These are phyloP conservation scores for Hofmannophila pseudospretella DNA, from an alignment of 2,888 invertebrate genomes.

Conservation along the genomic window DNA sequence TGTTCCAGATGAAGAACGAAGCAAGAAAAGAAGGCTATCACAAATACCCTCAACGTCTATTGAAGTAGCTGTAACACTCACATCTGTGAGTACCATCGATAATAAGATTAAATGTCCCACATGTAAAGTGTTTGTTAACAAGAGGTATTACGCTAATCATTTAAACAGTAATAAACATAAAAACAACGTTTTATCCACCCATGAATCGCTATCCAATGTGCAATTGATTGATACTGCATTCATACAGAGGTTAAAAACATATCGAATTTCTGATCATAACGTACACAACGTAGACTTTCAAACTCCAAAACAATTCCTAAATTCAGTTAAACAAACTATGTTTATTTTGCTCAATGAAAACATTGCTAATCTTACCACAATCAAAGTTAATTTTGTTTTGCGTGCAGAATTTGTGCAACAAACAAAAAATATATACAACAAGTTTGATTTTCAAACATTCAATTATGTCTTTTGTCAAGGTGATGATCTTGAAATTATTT, in stretches of 20 bases:
- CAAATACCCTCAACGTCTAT: background rate
- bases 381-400: slow-evolving; percentile 18
- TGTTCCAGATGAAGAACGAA: background rate
- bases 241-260: slow-evolving; percentile 9
- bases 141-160: slow-evolving; percentile 12
- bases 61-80: background rate
- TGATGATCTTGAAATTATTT: slow-evolving; percentile 14
- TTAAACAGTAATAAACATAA: slow-evolving; percentile 15
- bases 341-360: slow-evolving; percentile 8
- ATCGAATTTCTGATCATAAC: slow-evolving; percentile 6
- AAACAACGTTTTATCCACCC: slow-evolving; percentile 12
- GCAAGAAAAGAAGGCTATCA: background rate
- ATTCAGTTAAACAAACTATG: slow-evolving; percentile 6
- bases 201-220: slow-evolving; percentile 12
- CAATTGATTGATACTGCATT: slow-evolving; percentile 13
- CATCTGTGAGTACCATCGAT: background rate
- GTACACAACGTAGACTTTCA: background rate
- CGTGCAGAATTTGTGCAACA: slow-evolving; percentile 17
- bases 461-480: slow-evolving; percentile 13
- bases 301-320: slow-evolving; percentile 7
- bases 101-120: background rate
- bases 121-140: slow-evolving; percentile 4
- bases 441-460: slow-evolving; percentile 19
- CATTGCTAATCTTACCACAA: slow-evolving; percentile 8
- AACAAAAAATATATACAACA: slow-evolving; percentile 13